Base-by-base conservation (phyloP, 2,113 vertebrate species). In the Oreochromis niloticus region DNA sequence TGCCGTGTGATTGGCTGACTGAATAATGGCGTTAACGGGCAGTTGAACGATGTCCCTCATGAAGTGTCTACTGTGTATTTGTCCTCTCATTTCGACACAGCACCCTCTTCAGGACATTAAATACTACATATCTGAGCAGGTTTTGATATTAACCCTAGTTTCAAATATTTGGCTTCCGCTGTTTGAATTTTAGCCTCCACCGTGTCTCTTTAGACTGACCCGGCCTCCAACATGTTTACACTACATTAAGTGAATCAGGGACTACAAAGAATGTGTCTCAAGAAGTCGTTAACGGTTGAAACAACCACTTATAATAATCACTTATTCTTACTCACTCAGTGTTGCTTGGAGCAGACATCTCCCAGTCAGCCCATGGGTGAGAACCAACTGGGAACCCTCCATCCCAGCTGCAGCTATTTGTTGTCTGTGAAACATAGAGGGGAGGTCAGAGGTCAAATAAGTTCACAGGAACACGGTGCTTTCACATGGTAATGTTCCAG, bases 401-500 rank as follows among this genome's bases (percentile, higher is more conserved):
- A 94, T 90, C 94, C 92, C 95, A 96, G 96, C 96, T 96, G 95
- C 95, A 96, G 96, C 95, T 94, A 97, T 97, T 97, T 97, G 97
- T 96, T 96, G 96, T 95, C 95, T 91, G 92, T 13, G 48, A 92
- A 83, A 84, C 94, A 96, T 82, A 96, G 95, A 95, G 94, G 85
- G 90, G 94, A 93, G 96, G 96, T 97, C 97, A 96, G 87, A 96
- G 97, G 97, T 97, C 96, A 95, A 96, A 96, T 96, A 96, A 96
- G 96, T 97, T 97, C 97, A 96, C 97, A 97, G 96, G 94, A 96
- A 96, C 92, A 92, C 27, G 10, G 16, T 80, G 86, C 95, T 97
- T 98, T 98, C 97, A 97, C 88, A 97, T 97, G 97, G 92, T 97
- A 97, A 97, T 97, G 3, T 71, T 56, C n/a, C 82, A 36, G 66